Percentiles rank a stretch among this genome's conserved stretches.
phyloP scores from a whole-genome alignment of 1,140 invertebrate species.

The Magallana gigas region DNA sequence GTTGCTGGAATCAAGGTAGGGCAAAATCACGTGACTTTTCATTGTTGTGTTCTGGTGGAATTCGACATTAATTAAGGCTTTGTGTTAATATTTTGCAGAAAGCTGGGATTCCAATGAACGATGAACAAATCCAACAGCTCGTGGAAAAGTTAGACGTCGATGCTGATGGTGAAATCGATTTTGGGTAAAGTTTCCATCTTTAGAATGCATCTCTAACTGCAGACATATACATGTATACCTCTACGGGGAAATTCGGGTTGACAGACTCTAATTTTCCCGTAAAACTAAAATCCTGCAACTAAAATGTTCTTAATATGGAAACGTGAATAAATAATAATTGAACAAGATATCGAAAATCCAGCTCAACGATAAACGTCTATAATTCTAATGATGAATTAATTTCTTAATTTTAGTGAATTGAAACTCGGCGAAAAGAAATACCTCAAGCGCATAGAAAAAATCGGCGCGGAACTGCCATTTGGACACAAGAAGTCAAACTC shows the following conservation, averaged over 20 bases:
- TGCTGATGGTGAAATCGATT: conserved; percentile 57
- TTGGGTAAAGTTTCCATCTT: conserved; percentile 42
- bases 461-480: conserved; percentile 21
- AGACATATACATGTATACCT: neutral
- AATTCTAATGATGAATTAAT: neutral
- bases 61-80: neutral
- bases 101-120: conserved; percentile 53
- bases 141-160: conserved; percentile 55
- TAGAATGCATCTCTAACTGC: neutral
- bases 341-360: too few relatives aligned
- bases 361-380: too few relatives aligned
- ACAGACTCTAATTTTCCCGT: too few relatives aligned
- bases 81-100: conserved; percentile 5
- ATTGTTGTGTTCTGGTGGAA: neutral
- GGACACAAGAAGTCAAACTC: neutral
- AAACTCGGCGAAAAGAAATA: conserved; percentile 54
- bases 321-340: too few relatives aligned
- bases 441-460: conserved; percentile 48
- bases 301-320: too few relatives aligned
- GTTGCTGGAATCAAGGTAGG: conserved; percentile 45
- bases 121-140: conserved; percentile 48
- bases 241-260: too few relatives aligned
- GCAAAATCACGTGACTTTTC: neutral
- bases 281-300: too few relatives aligned
- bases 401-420: conserved; percentile 40